These are phyloP conservation scores for Paramacrobiotus metropolitanus DNA, from an alignment of 1,140 invertebrate genomes.

Conservation along the genomic window DNA sequence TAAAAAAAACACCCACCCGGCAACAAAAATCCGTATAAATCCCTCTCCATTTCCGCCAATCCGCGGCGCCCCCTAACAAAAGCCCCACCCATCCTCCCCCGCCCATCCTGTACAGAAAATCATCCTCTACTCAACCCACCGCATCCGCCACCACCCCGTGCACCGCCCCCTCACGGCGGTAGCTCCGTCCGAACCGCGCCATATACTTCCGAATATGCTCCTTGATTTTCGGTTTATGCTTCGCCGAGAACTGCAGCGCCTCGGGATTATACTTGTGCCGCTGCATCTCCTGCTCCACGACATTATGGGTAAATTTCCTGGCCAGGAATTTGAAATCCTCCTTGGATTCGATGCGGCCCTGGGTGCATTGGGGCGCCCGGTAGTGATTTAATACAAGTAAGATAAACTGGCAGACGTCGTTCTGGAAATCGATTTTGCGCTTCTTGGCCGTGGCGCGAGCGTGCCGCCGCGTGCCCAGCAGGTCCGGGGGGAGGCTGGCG, in stretches of 20 bases:
- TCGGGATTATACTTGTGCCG: constrained; percentile 46
- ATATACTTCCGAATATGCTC: constrained; percentile 91
- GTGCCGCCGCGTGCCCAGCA: too few relatives aligned
- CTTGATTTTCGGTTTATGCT: constrained; percentile 52
- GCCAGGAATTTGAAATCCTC: constrained; percentile 89
- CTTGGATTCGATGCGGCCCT: constrained; percentile 57
- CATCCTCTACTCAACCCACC: too few relatives aligned
- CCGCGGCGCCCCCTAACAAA: too few relatives aligned
- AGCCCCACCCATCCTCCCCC: too few relatives aligned
- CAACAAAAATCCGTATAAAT: too few relatives aligned
- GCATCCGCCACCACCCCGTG: too few relatives aligned
- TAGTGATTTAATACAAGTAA: constrained; percentile 76
- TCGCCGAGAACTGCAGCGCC: constrained; percentile 66
- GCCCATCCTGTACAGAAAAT: too few relatives aligned
- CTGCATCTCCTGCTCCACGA: constrained; percentile 70
- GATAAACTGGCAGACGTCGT: constrained; percentile 31
- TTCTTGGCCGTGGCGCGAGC: not conserved
- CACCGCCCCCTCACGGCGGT: too few relatives aligned
- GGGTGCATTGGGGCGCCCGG: constrained; percentile 51
- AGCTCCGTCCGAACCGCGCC: constrained; percentile 50
- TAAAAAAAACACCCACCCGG: too few relatives aligned
- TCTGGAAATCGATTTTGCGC: not conserved
- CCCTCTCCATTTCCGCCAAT: too few relatives aligned
- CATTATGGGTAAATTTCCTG: constrained; percentile 82
- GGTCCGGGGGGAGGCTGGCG: too few relatives aligned